A percentile compares a stretch with the other conserved stretches of the same genome.
Evolutionary conservation across 1,140 invertebrate genomes (phyloP).

Genomic region (Papilio glaucus): DNA sequence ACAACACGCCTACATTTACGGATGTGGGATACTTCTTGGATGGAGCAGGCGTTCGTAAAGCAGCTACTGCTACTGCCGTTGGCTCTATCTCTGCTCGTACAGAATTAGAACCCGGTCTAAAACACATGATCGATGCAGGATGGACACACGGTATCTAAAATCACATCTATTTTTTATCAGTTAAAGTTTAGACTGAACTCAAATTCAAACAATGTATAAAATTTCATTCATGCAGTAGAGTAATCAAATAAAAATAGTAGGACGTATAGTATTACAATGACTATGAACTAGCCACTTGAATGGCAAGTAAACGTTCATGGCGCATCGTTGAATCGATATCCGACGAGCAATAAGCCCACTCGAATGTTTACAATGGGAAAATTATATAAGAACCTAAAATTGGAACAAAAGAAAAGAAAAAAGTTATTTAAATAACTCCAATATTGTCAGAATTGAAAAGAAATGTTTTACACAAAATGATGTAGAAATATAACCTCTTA

Average conservation of each 20-base stretch:
- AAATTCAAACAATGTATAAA: conserved; percentile 3
- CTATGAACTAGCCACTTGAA: conserved; percentile 27
- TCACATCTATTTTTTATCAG: neutral
- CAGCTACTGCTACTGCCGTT: too few relatives aligned
- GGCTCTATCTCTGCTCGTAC: too few relatives aligned
- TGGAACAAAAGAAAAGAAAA: neutral
- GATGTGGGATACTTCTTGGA: too few relatives aligned
- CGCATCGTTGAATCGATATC: conserved; percentile 30
- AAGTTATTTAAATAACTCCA: neutral
- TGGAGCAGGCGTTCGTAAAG: too few relatives aligned
- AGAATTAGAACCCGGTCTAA: too few relatives aligned
- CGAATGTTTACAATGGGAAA: conserved; percentile 17
- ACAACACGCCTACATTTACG: too few relatives aligned
- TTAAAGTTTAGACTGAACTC: neutral
- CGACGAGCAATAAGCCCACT: conserved; percentile 11
- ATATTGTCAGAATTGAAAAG: neutral
- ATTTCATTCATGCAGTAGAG: neutral
- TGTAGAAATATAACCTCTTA: too few relatives aligned
- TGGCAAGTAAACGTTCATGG: neutral
- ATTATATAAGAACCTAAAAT: neutral
- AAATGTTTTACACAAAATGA: neutral
- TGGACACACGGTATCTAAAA: too few relatives aligned
- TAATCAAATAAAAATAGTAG: conserved; percentile 20
- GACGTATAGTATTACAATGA: conserved; percentile 30
- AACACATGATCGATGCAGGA: too few relatives aligned